Evolutionary conservation across 1,140 invertebrate genomes (phyloP), one percentile per base, ranked within the genome.

Genomic region (Hydropsyche tenuis): DNA sequence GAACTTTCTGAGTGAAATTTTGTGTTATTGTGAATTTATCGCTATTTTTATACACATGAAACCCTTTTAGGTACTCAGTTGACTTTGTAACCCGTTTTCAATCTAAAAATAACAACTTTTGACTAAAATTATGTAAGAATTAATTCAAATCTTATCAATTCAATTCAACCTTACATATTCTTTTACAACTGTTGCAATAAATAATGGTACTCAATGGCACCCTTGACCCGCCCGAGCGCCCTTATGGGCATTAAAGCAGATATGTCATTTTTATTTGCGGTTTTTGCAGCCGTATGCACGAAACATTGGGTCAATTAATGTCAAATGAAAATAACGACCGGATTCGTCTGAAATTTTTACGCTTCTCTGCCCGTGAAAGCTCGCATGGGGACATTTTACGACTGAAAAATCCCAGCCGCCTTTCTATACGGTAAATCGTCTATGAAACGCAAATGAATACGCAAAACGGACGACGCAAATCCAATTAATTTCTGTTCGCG

Each of bases 261-360:
- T 48, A 48, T 18, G 16, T 5, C 48, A 20, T 53, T 53, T 53
- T 53, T 53, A 18, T 53, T 53, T 53, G 48, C 48, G 48, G 20
- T 53, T 37, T 37, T 53, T 53, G 48, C 9, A 53, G 20, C 20
- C 16, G 20, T 18, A 53, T 53, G 16, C 48, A 53, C 16, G 48
- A 9, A 18, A 53, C 16, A 18, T 53, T 18, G n/a, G 20, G 48
- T 53, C 48, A 53, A 53, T 53, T 53, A 18, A 53, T 53, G 48
- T 53, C 48, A 53, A 20, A 20, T 53, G 48, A 20, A 37, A 53
- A 53, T 53, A 53, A 53, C 48, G 48, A 53, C 48, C 48, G 16
- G 20, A 18, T 11, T 20, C 6, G 20, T 53, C 20, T 18, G 20
- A 18, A 53, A 53, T 18, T 53, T 53, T 53, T 18, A 53, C 48